Percentiles rank a stretch among this genome's conserved stretches.
Evolutionary conservation across 2,797 vertebrate species (phyloP).

Genomic region (Manis pentadactyla): DNA sequence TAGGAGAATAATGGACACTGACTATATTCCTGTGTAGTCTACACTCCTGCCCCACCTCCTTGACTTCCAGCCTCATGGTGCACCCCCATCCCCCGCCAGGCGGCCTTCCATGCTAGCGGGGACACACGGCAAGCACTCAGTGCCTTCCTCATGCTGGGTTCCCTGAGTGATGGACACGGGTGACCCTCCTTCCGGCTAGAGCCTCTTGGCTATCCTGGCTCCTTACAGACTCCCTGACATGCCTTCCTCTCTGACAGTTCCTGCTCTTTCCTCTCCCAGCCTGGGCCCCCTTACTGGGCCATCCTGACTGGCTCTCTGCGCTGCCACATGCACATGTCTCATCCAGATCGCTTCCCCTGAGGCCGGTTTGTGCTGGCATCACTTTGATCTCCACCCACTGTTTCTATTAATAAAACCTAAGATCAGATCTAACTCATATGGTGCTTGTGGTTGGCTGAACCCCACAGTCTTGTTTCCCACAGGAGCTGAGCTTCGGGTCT

Average conservation of each 20-base stretch:
- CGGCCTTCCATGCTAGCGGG: background rate
- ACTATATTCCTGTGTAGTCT: background rate
- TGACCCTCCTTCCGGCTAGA: background rate
- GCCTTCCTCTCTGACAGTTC: background rate
- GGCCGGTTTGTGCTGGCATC: background rate
- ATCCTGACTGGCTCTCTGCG: background rate
- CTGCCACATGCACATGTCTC: background rate
- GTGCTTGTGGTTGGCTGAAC: conserved; percentile 19
- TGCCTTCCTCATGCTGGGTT: background rate
- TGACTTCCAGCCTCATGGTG: background rate
- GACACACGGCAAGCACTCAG: too few relatives aligned
- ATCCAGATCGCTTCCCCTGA: background rate
- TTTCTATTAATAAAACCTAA: conserved; percentile 69
- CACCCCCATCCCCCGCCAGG: background rate
- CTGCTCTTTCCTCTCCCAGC: background rate
- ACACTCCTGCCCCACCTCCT: background rate
- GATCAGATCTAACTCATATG: background rate
- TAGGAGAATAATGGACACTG: background rate
- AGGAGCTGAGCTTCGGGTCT: conserved; percentile 22
- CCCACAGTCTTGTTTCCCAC: conserved; percentile 28
- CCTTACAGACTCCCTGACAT: background rate
- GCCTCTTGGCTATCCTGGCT: background rate
- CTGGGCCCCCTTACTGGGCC: background rate
- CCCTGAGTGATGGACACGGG: background rate
- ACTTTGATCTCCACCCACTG: conserved; percentile 41